phyloP scores from a whole-genome alignment of 2,888 invertebrate species.

The Blastobasis adustella region DNA sequence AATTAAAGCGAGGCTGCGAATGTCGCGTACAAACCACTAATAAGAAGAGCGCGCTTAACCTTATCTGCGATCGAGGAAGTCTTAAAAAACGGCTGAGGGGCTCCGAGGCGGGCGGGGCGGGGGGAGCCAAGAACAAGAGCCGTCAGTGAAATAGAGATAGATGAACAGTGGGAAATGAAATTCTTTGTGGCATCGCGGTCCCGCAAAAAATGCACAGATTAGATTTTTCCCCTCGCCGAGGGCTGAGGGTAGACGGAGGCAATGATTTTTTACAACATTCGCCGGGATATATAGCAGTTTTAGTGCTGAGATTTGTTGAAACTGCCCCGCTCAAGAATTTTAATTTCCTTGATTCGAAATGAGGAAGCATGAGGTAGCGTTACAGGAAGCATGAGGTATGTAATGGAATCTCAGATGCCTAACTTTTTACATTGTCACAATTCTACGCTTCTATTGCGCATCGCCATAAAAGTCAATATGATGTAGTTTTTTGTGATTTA shows the following conservation, averaged over 20 bases:
- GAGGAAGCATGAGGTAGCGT: constrained; percentile 4
- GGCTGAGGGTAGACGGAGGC: constrained; percentile 68
- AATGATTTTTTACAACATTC: constrained; percentile 75
- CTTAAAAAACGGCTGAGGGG: constrained; percentile 65
- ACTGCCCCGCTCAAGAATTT: constrained; percentile 69
- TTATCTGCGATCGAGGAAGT: constrained; percentile 72
- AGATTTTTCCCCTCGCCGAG: constrained; percentile 72
- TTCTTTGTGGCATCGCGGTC: constrained; percentile 76
- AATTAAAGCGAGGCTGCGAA: constrained; percentile 52
- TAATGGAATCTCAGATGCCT: no score
- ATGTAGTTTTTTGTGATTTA: no score
- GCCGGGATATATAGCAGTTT: constrained; percentile 67
- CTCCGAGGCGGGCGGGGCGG: constrained; percentile 28
- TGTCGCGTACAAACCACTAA: constrained; percentile 63
- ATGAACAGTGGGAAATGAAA: constrained; percentile 77
- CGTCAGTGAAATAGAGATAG: constrained; percentile 76
- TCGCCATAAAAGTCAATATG: no score
- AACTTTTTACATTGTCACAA: no score
- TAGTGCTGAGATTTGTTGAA: constrained; percentile 70
- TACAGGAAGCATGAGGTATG: constrained; percentile 4
- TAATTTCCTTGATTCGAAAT: constrained; percentile 65
- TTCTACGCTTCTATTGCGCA: no score
- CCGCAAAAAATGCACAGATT: constrained; percentile 77
- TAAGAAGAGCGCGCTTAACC: constrained; percentile 70
- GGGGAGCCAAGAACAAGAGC: constrained; percentile 68